Evolutionary conservation across 2,888 invertebrate genomes (phyloP), one percentile per base, ranked within the genome.

Genomic region (Andrena dorsata): DNA sequence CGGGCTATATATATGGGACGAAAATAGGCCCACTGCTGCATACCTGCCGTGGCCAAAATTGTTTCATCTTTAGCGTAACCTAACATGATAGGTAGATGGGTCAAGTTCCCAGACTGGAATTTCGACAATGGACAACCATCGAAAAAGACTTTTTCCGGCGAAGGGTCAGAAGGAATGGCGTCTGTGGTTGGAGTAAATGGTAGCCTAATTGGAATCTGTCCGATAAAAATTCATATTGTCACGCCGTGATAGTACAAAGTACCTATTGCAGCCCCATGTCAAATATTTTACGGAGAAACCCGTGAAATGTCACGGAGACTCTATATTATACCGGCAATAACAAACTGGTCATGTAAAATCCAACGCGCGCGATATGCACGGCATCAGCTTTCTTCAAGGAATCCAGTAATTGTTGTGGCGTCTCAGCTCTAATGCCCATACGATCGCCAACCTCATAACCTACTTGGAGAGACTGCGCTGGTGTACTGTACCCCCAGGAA

Each of bases 11-110:
- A 7, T 7, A 7, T 35, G 35, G 35, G 2, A 35, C 35, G 10
- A 35, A 8, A 35, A 35, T 35, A 35, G 32, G 32, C 8, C 32
- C 32, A 35, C 8, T 2, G 10, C 13, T 41, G 41, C 13, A 41
- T 41, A 41, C 41, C 3, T 26, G 5, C 1, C 0, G 7, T 10
- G 16, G 47, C 61, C 2, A 30, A 0, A 6, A 65, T 8, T 0
- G 28, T 1, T 89, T 95, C 95, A 7, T 94, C 91, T 3, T 93
- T 90, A 82, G 94, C 95, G 86, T 94, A 94, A 6, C 95, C 95
- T 51, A 94, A 89, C 84, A 95, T 94, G 28, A 94, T 94, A 0
- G 95, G 95, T 0, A 95, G 94, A 89, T 94, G 94, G 26, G 90
- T 91, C 82, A 95, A 95, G 47, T 95, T 91, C 49, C 95, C 95